Evolutionary conservation across 2,113 vertebrate genomes (phyloP), one percentile per base, ranked within the genome.

Genomic region (Agapornis roseicollis): DNA sequence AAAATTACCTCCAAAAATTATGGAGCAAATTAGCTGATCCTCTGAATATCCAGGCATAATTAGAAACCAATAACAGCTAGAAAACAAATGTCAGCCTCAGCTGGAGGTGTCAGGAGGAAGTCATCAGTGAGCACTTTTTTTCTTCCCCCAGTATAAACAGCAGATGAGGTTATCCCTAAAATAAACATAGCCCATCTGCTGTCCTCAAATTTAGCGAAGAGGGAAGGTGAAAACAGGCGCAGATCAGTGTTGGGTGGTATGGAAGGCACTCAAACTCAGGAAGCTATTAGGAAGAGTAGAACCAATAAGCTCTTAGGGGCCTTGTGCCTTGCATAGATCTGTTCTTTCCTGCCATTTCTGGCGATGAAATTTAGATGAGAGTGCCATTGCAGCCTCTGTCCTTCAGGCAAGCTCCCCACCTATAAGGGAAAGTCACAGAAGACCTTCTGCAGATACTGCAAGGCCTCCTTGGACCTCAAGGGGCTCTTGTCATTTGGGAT

Each of bases 41-140:
- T 94, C 80, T 56, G 88, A 95, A 89, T 74, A 94, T 94, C 90
- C 90, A 83, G 71, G 69, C 72, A 13, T 93, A 90, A 97, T 97
- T 96, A 97, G 94, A 78, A 89, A 49, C 94, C 91, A 89, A 41
- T 89, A 90, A 93, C 18, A 79, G 92, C 95, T 90, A 65, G 55
- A 93, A 96, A 96, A 92, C 93, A 93, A 96, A 93, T 78, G 88
- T 50, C 93, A 96, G 93, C 69, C 82, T 91, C 94, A 97, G 96
- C 94, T 95, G 94, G 94, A 96, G 69, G 85, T 84, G 94, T 74
- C 93, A 86, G 85, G 80, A 96, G 52, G 88, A 94, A 95, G 72
- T 47, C 82, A 95, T 91, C 94, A 95, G 72, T 23, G 64, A 93
- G 44, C 37, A 60, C 88, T 86, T 81, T 70, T 79, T 84, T 80